Evolutionary conservation across 2,888 invertebrate species (phyloP), one percentile per base, ranked within the genome.

Genomic region (Liopterus haemorrhoidalis): DNA sequence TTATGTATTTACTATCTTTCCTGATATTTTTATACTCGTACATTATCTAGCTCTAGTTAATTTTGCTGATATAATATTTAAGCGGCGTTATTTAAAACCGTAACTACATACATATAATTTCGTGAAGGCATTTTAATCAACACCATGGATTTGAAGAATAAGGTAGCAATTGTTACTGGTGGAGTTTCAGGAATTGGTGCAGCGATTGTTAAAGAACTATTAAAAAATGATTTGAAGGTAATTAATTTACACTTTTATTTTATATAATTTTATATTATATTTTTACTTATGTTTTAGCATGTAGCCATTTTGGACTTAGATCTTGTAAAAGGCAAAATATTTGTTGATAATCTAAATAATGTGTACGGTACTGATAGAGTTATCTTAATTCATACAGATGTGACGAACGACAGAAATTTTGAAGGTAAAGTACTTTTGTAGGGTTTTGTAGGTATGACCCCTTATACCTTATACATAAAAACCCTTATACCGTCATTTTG

Each of bases 161-260:
- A 42, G 30, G 20, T 42, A 39, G 38, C 39, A 5, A 18, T 48
- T 3, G 35, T 73, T 9, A 72, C 72, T 2, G 73, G 73, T 1
- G 73, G 68, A n/a, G 70, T 70, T 0, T 61, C 57, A 4, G 72
- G 73, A 0, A 69, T 73, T 24, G 73, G 73, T 1, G 63, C 57
- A 19, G 63, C 61, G 48, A 68, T 64, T 32, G 66, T 62, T 5
- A 62, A 64, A 2, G 63, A 60, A 27, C 65, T 65, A 18, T 55
- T 73, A 4, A 56, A 61, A 33, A 65, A 64, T 27, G 66, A 65
- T 37, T 61, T 38, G n/a, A 35, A 36, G 21, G 48, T 42, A 25
- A 42, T 32, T n/a, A n/a, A n/a, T 18, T 25, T 25, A 2, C 12
- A 25, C 38, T 11, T 30, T 25, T 6, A 22, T 22, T 22, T 22